Conservation (phyloP, 2,797 vertebrate genomes). For the Typhlichthys eigenmanni region DNA sequence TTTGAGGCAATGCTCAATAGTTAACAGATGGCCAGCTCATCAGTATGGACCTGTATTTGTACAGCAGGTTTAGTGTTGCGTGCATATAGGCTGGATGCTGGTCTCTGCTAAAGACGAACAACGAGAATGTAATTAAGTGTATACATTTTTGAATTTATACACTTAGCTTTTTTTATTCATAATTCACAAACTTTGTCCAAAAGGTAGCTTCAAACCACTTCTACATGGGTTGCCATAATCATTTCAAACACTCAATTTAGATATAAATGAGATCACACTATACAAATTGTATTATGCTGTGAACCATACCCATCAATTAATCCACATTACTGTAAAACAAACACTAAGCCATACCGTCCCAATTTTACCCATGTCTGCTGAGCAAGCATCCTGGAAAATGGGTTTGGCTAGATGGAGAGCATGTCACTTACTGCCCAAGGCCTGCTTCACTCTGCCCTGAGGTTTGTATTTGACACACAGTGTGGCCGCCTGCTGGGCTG, state of each 20-base stretch:
- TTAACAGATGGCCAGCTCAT: conserved; percentile 43
- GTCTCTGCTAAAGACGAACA: conserved; percentile 12
- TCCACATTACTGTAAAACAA: conserved; percentile 16
- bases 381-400: not conserved
- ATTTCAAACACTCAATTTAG: not conserved
- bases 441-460: conserved; percentile 52
- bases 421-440: conserved; percentile 19
- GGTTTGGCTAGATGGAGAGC: conserved; percentile 15
- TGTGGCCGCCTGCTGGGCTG: conserved; percentile 31
- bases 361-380: conserved; percentile 8
- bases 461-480: conserved; percentile 22
- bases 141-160: conserved; percentile 24
- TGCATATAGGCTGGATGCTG: conserved; percentile 51
- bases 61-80: conserved; percentile 29
- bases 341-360: conserved; percentile 1
- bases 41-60: conserved; percentile 47
- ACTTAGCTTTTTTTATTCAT: conserved; percentile 56
- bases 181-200: conserved; percentile 18
- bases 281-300: not conserved
- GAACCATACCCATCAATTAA: not conserved
- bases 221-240: not conserved
- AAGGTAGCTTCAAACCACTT: conserved; percentile 39
- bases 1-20: conserved; percentile 52
- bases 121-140: not conserved
- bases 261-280: not conserved